These are phyloP conservation scores for Chymomyza costata DNA, from an alignment of 1,140 invertebrate species.

Conservation along the genomic window DNA sequence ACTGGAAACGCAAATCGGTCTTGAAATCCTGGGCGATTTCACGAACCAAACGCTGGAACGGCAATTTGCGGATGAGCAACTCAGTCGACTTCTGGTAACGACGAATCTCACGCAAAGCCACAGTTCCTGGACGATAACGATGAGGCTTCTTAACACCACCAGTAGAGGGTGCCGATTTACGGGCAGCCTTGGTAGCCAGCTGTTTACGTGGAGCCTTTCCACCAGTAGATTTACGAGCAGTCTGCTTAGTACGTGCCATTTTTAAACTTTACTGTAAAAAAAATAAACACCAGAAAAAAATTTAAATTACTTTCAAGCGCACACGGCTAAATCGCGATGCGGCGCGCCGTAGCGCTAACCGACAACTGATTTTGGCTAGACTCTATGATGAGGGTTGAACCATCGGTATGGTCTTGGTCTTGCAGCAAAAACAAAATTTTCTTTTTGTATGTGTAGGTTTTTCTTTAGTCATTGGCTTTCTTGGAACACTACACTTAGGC, in stretches of 20 bases:
- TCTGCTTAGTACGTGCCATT: slow-evolving; percentile 91
- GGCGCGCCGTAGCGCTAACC: slow-evolving; percentile 47
- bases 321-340: slow-evolving; percentile 37
- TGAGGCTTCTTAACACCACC: slow-evolving; percentile 88
- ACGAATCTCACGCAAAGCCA: slow-evolving; percentile 90
- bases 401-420: no score
- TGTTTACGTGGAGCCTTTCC: slow-evolving; percentile 93
- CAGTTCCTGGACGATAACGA: slow-evolving; percentile 88
- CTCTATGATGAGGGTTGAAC: no score
- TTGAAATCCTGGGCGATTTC: slow-evolving; percentile 91
- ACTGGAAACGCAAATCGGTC: slow-evolving; percentile 88
- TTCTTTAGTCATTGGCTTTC: no score
- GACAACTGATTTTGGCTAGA: slow-evolving; percentile 50
- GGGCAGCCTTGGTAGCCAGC: slow-evolving; percentile 88
- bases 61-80: slow-evolving; percentile 87
- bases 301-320: neutral
- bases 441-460: no score
- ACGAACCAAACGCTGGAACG: slow-evolving; percentile 89
- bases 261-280: slow-evolving; percentile 19
- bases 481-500: no score
- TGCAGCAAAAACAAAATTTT: no score
- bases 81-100: slow-evolving; percentile 91
- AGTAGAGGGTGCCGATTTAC: slow-evolving; percentile 83
- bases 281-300: neutral
- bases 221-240: slow-evolving; percentile 89